A percentile compares a stretch with the other conserved stretches of the same genome.
Evolutionary conservation across 2,888 invertebrate species (phyloP).

Genomic region (Dolichomitus sp.): DNA sequence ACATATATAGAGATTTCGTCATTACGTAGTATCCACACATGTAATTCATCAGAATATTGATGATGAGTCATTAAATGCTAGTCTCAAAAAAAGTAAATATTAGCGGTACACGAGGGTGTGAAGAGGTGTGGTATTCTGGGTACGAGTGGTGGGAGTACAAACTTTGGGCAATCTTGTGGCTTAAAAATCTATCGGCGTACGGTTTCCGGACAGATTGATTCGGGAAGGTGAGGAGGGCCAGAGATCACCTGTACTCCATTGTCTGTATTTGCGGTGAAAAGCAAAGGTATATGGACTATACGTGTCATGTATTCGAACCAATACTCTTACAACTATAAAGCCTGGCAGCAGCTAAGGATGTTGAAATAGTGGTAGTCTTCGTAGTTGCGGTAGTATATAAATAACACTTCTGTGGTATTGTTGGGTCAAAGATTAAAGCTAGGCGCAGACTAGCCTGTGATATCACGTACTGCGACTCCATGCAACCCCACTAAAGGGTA

Average conservation of each 20-base stretch:
- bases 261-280: background rate
- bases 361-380: background rate
- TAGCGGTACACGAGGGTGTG: background rate
- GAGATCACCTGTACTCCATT: slow-evolving; percentile 6
- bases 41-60: too few relatives aligned
- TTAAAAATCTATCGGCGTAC: slow-evolving; percentile 74
- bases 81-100: too few relatives aligned
- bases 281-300: background rate
- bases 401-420: slow-evolving; percentile 25
- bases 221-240: slow-evolving; percentile 24
- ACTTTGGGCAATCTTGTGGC: slow-evolving; percentile 69
- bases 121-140: background rate
- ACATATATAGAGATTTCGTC: too few relatives aligned
- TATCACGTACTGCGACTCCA: slow-evolving; percentile 29
- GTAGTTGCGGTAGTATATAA: slow-evolving; percentile 3
- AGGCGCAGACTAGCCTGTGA: slow-evolving; percentile 20
- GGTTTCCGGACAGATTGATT: slow-evolving; percentile 58
- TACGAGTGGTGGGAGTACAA: slow-evolving; percentile 44
- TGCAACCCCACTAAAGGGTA: background rate
- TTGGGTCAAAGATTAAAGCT: slow-evolving; percentile 44
- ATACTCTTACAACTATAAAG: slow-evolving; percentile 2
- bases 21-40: too few relatives aligned
- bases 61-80: too few relatives aligned
- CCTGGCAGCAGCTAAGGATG: background rate
- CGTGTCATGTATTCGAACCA: slow-evolving; percentile 13